Evolutionary conservation across 1,140 invertebrate genomes (phyloP).

Genomic region (Bombus fervidus): DNA sequence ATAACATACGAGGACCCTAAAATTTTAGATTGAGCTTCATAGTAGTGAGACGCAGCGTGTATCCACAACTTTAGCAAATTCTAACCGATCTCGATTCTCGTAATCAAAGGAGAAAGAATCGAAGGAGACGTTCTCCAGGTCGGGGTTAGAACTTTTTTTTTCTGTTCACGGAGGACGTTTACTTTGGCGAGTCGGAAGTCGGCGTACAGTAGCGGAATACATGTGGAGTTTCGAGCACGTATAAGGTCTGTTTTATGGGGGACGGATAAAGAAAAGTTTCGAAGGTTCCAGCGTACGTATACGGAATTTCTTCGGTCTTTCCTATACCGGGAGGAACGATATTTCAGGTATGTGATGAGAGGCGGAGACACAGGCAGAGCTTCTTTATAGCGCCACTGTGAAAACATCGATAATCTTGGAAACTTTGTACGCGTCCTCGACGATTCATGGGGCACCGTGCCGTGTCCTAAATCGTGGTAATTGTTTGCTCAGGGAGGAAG

Average conservation of each 20-base stretch:
- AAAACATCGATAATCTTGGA: slow-evolving; percentile 59
- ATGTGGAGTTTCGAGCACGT: slow-evolving; percentile 36
- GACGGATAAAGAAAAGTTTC: slow-evolving; percentile 34
- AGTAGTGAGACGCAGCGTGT: too few relatives aligned
- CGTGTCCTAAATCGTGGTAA: slow-evolving; percentile 26
- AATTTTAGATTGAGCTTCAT: too few relatives aligned
- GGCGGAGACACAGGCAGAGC: slow-evolving; percentile 11
- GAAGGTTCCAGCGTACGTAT: slow-evolving; percentile 6
- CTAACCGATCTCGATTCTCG: background rate
- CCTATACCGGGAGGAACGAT: background rate
- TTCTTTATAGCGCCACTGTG: slow-evolving; percentile 43
- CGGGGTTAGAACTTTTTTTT: background rate
- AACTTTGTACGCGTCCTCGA: slow-evolving; percentile 47
- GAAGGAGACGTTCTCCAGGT: background rate
- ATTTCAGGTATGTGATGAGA: slow-evolving; percentile 46
- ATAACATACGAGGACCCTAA: too few relatives aligned
- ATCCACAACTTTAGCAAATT: background rate
- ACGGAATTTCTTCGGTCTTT: slow-evolving; percentile 3
- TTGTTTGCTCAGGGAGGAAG: slow-evolving; percentile 25
- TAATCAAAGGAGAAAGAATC: background rate
- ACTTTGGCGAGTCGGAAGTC: background rate
- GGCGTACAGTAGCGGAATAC: background rate
- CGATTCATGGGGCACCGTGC: slow-evolving; percentile 31
- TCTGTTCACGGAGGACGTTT: background rate
- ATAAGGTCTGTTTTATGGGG: slow-evolving; percentile 41